Evolutionary conservation across 2,797 vertebrate genomes (phyloP), one percentile per base, ranked within the genome.

Genomic region (Crenichthys baileyi): DNA sequence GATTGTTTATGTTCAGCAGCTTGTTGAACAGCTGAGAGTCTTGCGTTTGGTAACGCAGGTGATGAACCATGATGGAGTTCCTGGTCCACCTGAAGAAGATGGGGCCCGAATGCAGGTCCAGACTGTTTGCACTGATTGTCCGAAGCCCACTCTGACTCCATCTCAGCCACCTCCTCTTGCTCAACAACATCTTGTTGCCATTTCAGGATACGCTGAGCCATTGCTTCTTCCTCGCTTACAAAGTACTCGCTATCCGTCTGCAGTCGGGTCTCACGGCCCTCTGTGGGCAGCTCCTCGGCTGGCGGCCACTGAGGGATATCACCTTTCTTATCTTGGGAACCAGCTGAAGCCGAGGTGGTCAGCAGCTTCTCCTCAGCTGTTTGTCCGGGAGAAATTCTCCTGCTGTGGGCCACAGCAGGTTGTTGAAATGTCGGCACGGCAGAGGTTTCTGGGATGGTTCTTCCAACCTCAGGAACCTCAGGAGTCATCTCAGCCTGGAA

Each of bases 101-200:
- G 39, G 13, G 84, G 61, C 51, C 90, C 85, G 65, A 78, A 72
- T 7, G 50, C 70, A 48, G 73, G 9, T 8, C 16, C 65, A n/a
- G 79, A 15, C 22, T 79, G 81, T 88, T 88, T 90, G 56, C 3
- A 11, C 4, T 87, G 86, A 82, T 82, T 92, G 73, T 88, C 88
- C 77, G 93, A 74, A 75, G 93, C 71, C 95, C 94, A 96, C 46
- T 92, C 93, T 20, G 95, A 90, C 81, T 96, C 95, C 12, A 95
- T 79, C 79, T 96, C 95, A 83, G 90, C 88, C 44, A 91, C 93
- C 86, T 95, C 95, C 55, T 96, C 95, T 81, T 93, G 95, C 78
- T 96, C 94, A 7, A 90, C 87, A 83, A 87, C 85, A 75, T 96
- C 95, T 78, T 95, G 84, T 83, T 96, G 95, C 95, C 95, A 95